These are phyloP conservation scores for Acipenser transmontanus DNA, from an alignment of 2,797 vertebrate genomes.

Conservation along the genomic window DNA sequence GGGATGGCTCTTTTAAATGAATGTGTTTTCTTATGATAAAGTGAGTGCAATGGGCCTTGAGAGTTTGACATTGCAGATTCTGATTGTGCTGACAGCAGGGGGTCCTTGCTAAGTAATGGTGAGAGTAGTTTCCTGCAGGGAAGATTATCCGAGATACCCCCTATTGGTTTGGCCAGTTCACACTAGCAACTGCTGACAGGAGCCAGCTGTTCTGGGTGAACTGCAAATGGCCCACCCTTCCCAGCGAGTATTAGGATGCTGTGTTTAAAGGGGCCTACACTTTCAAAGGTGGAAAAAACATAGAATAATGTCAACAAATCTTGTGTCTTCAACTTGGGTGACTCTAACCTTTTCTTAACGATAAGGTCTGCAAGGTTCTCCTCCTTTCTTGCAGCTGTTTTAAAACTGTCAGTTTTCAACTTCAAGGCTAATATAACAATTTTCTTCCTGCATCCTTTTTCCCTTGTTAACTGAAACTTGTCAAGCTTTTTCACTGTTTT, in stretches of 20 bases:
- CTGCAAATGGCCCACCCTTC: constrained; percentile 31
- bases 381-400: too few species aligned
- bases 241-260: constrained; percentile 16
- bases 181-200: constrained; percentile 24
- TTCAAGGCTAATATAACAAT: too few species aligned
- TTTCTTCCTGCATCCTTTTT: too few species aligned
- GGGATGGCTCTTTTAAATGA: neutral
- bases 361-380: too few species aligned
- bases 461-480: too few species aligned
- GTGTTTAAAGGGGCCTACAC: constrained; percentile 20
- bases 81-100: constrained; percentile 23
- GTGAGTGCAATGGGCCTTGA: constrained; percentile 16
- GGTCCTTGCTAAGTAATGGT: constrained; percentile 15
- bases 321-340: neutral
- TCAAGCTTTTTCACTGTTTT: too few species aligned
- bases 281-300: constrained; percentile 11
- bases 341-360: too few species aligned
- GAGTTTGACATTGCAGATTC: constrained; percentile 7
- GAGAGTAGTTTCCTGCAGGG: constrained; percentile 20
- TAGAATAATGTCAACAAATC: neutral
- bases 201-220: constrained; percentile 44
- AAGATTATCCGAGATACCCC: constrained; percentile 10
- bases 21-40: constrained; percentile 10
- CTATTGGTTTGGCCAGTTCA: constrained; percentile 14
- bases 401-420: too few species aligned